These are phyloP conservation scores for Neopelma chrysocephalum DNA, from an alignment of 2,797 vertebrate genomes.

Conservation along the genomic window DNA sequence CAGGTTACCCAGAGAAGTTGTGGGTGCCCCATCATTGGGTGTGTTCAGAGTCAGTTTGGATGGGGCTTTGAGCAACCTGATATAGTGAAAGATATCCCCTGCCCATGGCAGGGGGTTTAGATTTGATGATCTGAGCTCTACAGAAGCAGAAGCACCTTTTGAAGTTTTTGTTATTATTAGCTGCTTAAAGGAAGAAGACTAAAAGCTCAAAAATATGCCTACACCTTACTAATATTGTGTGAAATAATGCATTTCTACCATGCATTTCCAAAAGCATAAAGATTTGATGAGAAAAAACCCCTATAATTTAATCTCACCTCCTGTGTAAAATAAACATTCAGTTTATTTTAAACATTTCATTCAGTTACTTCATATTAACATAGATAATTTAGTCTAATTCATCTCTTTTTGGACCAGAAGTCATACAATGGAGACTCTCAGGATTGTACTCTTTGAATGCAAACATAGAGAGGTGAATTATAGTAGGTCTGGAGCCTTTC, in stretches of 20 bases:
- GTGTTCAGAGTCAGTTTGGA: not conserved
- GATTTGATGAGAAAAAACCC: not conserved
- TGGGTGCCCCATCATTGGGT: rapidly evolving
- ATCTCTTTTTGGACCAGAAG: not conserved
- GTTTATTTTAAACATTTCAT: not conserved
- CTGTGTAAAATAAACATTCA: not conserved
- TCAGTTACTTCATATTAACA: not conserved
- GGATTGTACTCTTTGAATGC: rapidly evolving
- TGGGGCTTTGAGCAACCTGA: not conserved
- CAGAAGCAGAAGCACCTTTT: not conserved
- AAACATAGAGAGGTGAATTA: not conserved
- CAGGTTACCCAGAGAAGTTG: not conserved
- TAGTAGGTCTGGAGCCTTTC: not conserved
- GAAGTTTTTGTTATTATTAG: not conserved
- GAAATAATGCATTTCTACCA: not conserved
- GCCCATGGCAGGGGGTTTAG: not conserved
- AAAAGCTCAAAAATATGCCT: not conserved
- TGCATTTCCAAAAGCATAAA: not conserved
- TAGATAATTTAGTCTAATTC: not conserved
- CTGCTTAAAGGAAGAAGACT: not conserved
- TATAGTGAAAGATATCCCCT: not conserved
- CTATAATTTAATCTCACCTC: not conserved
- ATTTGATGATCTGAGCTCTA: not conserved
- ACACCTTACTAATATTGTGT: not conserved
- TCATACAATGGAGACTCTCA: not conserved